Evolutionary conservation across 1,140 invertebrate genomes (phyloP).

Genomic region (Anastrepha obliqua): DNA sequence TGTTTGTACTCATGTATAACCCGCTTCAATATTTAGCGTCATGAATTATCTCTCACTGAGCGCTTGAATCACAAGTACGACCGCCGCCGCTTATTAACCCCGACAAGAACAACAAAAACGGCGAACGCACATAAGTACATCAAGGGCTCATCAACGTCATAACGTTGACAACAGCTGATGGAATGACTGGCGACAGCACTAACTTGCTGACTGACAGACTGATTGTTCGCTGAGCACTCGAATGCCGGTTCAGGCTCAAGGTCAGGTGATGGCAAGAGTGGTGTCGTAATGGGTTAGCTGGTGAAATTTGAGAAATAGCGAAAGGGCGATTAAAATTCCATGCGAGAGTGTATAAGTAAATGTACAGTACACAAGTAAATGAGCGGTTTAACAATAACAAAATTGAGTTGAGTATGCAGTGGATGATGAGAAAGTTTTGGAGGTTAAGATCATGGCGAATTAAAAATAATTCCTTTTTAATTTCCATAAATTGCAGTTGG

Average conservation of each 20-base stretch:
- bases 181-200: background rate
- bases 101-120: no score
- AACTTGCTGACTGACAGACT: conserved; percentile 4
- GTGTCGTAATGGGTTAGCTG: background rate
- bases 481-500: conserved; percentile 6
- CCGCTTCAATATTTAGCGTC: no score
- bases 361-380: background rate
- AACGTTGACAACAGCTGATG: background rate
- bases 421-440: background rate
- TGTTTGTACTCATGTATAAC: no score
- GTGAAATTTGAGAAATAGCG: background rate
- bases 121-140: background rate
- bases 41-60: no score
- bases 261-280: background rate
- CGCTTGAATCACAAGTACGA: no score
- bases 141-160: background rate
- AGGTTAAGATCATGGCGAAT: background rate
- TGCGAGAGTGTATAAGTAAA: background rate
- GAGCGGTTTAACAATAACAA: background rate
- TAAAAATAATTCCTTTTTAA: conserved; percentile 34
- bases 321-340: background rate
- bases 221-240: background rate
- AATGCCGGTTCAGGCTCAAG: background rate
- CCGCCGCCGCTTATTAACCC: no score
- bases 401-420: background rate